These are phyloP conservation scores for Marcusenius ussheri DNA, from an alignment of 2,113 vertebrate species.

Conservation along the genomic window DNA sequence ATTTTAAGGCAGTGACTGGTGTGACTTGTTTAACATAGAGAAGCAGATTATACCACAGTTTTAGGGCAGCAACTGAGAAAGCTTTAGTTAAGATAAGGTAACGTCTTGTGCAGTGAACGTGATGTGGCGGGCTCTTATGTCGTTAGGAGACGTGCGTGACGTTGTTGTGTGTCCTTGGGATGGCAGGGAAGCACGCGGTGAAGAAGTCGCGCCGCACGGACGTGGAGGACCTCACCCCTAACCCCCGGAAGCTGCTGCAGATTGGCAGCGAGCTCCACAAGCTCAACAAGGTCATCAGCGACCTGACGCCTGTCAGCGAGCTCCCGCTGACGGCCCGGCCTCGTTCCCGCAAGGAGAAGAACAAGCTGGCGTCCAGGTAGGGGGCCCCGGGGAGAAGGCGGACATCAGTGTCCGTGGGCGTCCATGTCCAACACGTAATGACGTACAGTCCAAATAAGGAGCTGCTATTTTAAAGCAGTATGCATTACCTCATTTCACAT, in stretches of 20 bases:
- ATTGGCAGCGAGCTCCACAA: conserved; percentile 77
- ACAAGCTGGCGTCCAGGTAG: conserved; percentile 76
- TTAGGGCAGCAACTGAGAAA: background rate
- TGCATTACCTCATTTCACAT: background rate
- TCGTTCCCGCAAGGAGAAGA: conserved; percentile 75
- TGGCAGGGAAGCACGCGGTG: conserved; percentile 83
- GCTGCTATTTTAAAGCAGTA: no score
- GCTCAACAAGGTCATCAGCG: conserved; percentile 90
- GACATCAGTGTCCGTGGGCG: background rate
- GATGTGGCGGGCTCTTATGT: background rate
- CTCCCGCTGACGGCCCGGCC: conserved; percentile 74
- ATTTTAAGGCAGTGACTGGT: background rate
- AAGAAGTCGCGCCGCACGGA: conserved; percentile 78
- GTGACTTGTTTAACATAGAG: background rate
- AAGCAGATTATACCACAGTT: background rate
- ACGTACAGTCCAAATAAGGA: background rate
- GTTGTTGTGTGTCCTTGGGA: conserved; percentile 5
- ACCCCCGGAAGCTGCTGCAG: conserved; percentile 72
- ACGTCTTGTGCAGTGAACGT: background rate
- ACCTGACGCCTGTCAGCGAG: conserved; percentile 75
- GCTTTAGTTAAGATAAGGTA: background rate
- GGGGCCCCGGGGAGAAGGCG: background rate
- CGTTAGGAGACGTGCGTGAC: background rate
- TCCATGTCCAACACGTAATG: background rate
- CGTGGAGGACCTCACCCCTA: conserved; percentile 76